A percentile compares a stretch with the other conserved stretches of the same genome.
Evolutionary conservation across 2,888 invertebrate genomes (phyloP).

Genomic region (Meiosimyza platycephala): DNA sequence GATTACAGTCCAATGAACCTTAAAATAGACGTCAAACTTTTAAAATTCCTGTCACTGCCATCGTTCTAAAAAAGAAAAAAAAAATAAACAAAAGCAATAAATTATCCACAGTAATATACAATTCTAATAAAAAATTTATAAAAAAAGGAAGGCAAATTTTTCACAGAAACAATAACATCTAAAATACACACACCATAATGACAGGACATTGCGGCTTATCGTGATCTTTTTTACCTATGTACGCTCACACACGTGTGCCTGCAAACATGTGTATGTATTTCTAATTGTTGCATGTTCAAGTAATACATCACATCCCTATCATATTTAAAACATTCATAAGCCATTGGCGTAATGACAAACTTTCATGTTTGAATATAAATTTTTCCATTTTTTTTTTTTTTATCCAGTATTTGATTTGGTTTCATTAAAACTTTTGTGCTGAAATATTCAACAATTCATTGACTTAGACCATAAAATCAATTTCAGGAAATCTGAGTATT

Average conservation of each 20-base stretch:
- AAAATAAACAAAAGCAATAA: not conserved
- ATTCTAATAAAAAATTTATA: not conserved
- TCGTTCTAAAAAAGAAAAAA: not conserved
- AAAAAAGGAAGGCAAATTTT: not conserved
- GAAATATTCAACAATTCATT: conserved; percentile 27
- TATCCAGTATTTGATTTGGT: conserved; percentile 1
- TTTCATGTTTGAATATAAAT: not conserved
- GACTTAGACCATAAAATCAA: conserved; percentile 29
- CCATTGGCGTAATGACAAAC: not conserved
- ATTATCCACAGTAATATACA: too few species aligned
- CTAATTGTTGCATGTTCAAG: conserved; percentile 11
- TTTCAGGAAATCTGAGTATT: conserved; percentile 54
- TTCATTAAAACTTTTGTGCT: not conserved
- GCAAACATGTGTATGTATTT: not conserved
- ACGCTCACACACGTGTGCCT: not conserved
- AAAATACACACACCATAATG: conserved; percentile 25
- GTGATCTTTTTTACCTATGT: conserved; percentile 9
- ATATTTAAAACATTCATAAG: not conserved
- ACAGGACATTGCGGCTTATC: conserved; percentile 32
- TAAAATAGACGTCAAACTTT: conserved; percentile 1
- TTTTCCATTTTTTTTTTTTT: not conserved
- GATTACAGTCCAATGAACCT: conserved; percentile 31
- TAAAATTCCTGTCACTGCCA: conserved; percentile 6
- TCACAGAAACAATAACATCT: not conserved
- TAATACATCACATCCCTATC: not conserved